These are phyloP conservation scores for Drosophila guanche DNA, from an alignment of 1,140 invertebrate species.

Conservation along the genomic window DNA sequence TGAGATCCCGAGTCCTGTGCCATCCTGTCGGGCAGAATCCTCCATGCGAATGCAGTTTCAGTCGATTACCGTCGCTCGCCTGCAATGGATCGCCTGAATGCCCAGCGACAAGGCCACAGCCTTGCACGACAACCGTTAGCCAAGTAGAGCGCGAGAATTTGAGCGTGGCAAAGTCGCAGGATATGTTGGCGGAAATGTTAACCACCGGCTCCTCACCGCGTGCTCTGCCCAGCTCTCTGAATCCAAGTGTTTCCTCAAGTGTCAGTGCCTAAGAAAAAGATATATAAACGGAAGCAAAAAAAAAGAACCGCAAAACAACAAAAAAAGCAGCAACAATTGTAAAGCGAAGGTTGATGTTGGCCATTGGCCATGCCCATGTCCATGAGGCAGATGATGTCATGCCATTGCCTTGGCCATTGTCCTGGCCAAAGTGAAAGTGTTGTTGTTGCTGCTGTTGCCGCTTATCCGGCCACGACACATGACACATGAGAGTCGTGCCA, in stretches of 20 bases:
- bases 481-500: conserved; percentile 55
- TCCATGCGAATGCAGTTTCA: conserved; percentile 35
- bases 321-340: conserved; percentile 4
- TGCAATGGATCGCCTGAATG: conserved; percentile 54
- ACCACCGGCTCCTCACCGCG: conserved; percentile 10
- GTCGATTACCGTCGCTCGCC: conserved; percentile 59
- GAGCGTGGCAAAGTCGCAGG: conserved; percentile 37
- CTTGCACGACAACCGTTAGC: conserved; percentile 2
- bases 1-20: conserved; percentile 15
- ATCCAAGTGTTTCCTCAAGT: conserved; percentile 35
- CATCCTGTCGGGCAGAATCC: conserved; percentile 43
- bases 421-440: conserved; percentile 66
- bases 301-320: conserved; percentile 30
- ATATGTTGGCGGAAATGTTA: conserved; percentile 46
- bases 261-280: conserved; percentile 31
- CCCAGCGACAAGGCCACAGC: conserved; percentile 20
- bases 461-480: conserved; percentile 19
- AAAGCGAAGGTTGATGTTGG: conserved; percentile 53
- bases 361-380: conserved; percentile 3
- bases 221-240: conserved; percentile 3
- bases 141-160: conserved; percentile 26
- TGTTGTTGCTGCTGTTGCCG: conserved; percentile 32
- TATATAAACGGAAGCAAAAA: conserved; percentile 11
- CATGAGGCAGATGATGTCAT: conserved; percentile 71
- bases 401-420: conserved; percentile 43